Conservation (phyloP, 2,797 vertebrate species). For the Helostoma temminkii region DNA sequence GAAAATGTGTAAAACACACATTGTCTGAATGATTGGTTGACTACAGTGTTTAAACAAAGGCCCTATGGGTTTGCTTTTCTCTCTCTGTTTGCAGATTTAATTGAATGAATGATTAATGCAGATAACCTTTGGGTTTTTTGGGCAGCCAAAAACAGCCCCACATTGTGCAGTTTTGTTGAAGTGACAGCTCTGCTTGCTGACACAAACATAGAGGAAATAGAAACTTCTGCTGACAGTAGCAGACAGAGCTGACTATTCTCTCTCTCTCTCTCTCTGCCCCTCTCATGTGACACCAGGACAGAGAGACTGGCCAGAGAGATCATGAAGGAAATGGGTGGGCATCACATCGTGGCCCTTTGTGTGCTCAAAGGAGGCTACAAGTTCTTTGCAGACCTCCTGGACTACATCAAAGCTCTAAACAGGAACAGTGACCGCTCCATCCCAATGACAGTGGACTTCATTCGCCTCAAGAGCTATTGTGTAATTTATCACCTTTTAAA, state of each 20-base stretch:
- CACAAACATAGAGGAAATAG: slow-evolving; percentile 43
- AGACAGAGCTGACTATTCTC: slow-evolving; percentile 42
- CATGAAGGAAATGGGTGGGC: slow-evolving; percentile 98
- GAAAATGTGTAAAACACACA: not conserved
- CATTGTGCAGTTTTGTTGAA: slow-evolving; percentile 6
- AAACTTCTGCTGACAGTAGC: slow-evolving; percentile 61
- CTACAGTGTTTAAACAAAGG: not conserved
- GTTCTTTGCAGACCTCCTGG: slow-evolving; percentile 97
- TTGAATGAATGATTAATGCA: not conserved
- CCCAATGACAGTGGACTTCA: slow-evolving; percentile 99
- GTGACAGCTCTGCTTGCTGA: slow-evolving; percentile 42
- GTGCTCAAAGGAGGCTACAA: slow-evolving; percentile 99
- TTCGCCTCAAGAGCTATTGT: slow-evolving; percentile 98
- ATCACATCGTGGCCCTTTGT: slow-evolving; percentile 97
- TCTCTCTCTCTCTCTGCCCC: not conserved
- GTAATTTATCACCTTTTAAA: slow-evolving; percentile 78
- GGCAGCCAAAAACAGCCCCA: not conserved
- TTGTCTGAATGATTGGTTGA: not conserved
- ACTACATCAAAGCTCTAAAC: slow-evolving; percentile 99
- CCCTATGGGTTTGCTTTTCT: not conserved
- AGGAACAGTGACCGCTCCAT: slow-evolving; percentile 98
- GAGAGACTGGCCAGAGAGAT: slow-evolving; percentile 97
- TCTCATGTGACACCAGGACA: slow-evolving; percentile 84
- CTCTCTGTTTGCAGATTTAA: not conserved
- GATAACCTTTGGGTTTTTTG: not conserved